Percentiles rank a stretch among this genome's conserved stretches.
Evolutionary conservation across 1,140 invertebrate genomes (phyloP).

Genomic region (Ectropis grisescens): DNA sequence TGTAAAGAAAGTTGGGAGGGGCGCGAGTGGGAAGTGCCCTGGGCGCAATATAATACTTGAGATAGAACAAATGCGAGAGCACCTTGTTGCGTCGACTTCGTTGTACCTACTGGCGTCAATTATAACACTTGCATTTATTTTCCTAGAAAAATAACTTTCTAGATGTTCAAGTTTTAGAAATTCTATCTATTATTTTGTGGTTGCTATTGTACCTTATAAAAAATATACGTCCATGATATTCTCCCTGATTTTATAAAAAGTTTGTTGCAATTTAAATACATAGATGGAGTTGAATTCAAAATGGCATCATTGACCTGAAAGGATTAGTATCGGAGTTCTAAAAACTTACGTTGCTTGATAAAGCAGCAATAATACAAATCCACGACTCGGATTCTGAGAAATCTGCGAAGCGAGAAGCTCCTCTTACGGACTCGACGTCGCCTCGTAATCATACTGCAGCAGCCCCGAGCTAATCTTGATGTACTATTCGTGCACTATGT

Average conservation of each 20-base stretch:
- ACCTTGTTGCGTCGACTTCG: slow-evolving; percentile 35
- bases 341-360: no score
- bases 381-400: slow-evolving; percentile 37
- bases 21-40: slow-evolving; percentile 29
- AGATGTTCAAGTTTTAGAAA: neutral
- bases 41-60: slow-evolving; percentile 38
- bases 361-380: slow-evolving; percentile 26
- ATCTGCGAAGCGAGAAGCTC: slow-evolving; percentile 18
- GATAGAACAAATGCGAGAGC: slow-evolving; percentile 38
- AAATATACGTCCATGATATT: no score
- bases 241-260: no score
- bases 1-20: slow-evolving; percentile 44
- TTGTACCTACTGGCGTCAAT: slow-evolving; percentile 28
- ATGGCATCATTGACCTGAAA: no score
- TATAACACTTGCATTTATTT: slow-evolving; percentile 32
- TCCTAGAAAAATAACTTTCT: slow-evolving; percentile 19
- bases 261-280: no score
- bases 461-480: slow-evolving; percentile 59
- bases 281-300: no score
- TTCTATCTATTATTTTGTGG: slow-evolving; percentile 1
- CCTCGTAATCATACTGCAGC: slow-evolving; percentile 50
- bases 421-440: slow-evolving; percentile 37
- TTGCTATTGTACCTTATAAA: no score
- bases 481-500: slow-evolving; percentile 39
- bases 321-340: no score